phyloP scores from a whole-genome alignment of 1,140 invertebrate genomes.

The Vollenhovia emeryi region DNA sequence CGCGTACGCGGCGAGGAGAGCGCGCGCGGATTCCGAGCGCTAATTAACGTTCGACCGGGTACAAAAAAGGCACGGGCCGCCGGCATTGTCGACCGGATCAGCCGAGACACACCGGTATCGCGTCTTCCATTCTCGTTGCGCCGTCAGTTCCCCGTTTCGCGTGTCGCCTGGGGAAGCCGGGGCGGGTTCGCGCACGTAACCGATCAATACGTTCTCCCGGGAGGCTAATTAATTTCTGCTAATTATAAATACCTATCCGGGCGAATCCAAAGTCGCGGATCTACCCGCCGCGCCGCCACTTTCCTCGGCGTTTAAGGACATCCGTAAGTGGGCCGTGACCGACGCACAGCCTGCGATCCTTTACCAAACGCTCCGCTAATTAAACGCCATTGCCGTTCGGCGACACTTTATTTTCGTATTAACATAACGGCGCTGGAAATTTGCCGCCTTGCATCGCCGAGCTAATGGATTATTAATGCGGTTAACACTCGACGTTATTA shows the following conservation, averaged over 20 bases:
- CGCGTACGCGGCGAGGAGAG: slow-evolving; percentile 52
- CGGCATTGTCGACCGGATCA: slow-evolving; percentile 70
- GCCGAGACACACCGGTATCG: slow-evolving; percentile 71
- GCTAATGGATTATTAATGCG: slow-evolving; percentile 25
- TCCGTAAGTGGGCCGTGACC: slow-evolving; percentile 6
- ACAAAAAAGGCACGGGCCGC: slow-evolving; percentile 66
- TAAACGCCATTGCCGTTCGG: not conserved
- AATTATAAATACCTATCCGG: slow-evolving; percentile 53
- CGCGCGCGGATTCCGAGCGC: slow-evolving; percentile 69
- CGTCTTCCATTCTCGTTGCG: slow-evolving; percentile 66
- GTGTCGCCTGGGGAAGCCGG: not conserved
- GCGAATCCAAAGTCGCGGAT: not conserved
- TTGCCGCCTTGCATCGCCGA: not conserved
- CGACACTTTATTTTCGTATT: not conserved
- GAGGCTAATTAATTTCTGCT: slow-evolving; percentile 58
- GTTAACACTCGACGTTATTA: slow-evolving; percentile 17
- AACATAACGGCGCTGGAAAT: not conserved
- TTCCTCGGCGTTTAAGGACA: slow-evolving; percentile 25
- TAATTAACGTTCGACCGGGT: slow-evolving; percentile 74
- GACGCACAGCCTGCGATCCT: not conserved
- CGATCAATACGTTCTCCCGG: slow-evolving; percentile 40
- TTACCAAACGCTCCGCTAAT: not conserved
- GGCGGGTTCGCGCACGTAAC: slow-evolving; percentile 39
- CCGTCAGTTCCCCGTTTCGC: slow-evolving; percentile 26
- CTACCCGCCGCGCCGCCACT: not conserved